A percentile compares a stretch with the other conserved stretches of the same genome.
phyloP scores from a whole-genome alignment of 2,113 vertebrate genomes.

The Ranitomeya variabilis region DNA sequence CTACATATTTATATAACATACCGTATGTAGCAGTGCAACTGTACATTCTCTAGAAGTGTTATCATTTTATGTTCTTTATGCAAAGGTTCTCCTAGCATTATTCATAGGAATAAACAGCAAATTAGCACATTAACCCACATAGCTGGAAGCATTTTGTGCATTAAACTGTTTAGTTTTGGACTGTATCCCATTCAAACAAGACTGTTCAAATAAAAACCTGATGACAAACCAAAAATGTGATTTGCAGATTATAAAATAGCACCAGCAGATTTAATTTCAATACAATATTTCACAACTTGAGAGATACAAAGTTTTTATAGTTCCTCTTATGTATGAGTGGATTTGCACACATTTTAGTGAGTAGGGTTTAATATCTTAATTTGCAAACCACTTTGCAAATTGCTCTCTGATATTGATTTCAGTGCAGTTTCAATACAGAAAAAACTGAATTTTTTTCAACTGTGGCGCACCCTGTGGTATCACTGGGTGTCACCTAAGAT shows the following conservation, averaged over 20 bases:
- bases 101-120: slow-evolving; percentile 1
- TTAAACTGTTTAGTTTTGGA: not conserved
- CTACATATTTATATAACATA: not conserved
- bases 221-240: slow-evolving; percentile 40
- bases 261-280: not conserved
- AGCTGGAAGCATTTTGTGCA: not conserved
- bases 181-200: slow-evolving; percentile 46
- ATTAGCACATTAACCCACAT: slow-evolving; percentile 45
- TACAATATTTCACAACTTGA: not conserved
- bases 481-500: too few relatives aligned
- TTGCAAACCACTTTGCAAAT: too few relatives aligned
- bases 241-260: not conserved
- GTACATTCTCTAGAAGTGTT: not conserved
- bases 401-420: too few relatives aligned
- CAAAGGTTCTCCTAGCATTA: not conserved
- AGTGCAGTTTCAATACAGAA: too few relatives aligned
- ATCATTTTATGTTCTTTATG: not conserved
- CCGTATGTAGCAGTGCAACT: not conserved
- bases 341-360: too few relatives aligned
- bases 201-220: slow-evolving; percentile 3
- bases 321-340: too few relatives aligned
- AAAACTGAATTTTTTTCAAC: too few relatives aligned
- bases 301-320: too few relatives aligned
- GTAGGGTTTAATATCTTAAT: too few relatives aligned
- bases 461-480: too few relatives aligned